phyloP scores from a whole-genome alignment of 2,797 vertebrate genomes.

The Eleutherodactylus coqui region DNA sequence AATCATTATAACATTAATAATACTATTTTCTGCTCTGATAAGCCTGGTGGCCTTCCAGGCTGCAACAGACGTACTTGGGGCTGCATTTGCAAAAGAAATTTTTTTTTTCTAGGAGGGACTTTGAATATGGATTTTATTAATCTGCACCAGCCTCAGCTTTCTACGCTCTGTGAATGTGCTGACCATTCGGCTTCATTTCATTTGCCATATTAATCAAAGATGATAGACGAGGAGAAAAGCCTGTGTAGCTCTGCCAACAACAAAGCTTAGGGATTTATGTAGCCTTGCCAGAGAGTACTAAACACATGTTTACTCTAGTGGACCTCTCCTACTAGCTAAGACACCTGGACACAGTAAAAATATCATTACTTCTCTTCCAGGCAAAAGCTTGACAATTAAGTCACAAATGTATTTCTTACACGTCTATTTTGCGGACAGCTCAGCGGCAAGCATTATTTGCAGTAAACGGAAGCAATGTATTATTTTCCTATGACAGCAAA shows the following conservation, averaged over 20 bases:
- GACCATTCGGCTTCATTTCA: constrained; percentile 49
- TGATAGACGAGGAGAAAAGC: constrained; percentile 23
- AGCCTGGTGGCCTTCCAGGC: constrained; percentile 58
- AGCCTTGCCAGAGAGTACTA: constrained; percentile 13
- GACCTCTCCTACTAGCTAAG: neutral
- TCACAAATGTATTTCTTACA: neutral
- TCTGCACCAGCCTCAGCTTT: constrained; percentile 21
- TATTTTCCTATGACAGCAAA: neutral
- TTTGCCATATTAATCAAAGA: constrained; percentile 46
- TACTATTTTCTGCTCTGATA: constrained; percentile 63
- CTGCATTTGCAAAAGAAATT: constrained; percentile 40
- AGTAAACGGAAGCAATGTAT: neutral
- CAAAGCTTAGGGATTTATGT: constrained; percentile 20
- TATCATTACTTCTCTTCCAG: neutral
- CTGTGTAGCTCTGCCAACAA: constrained; percentile 23
- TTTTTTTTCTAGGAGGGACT: constrained; percentile 28
- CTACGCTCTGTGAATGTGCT: constrained; percentile 39
- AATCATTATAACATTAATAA: constrained; percentile 64
- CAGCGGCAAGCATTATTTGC: neutral
- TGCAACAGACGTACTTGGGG: constrained; percentile 38
- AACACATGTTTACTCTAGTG: constrained; percentile 40
- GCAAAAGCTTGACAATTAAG: neutral
- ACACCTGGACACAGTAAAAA: constrained; percentile 36
- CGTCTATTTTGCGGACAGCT: neutral
- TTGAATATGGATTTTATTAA: constrained; percentile 47